Base-by-base conservation (phyloP, 2,113 vertebrate species). In the Falco punctatus region DNA sequence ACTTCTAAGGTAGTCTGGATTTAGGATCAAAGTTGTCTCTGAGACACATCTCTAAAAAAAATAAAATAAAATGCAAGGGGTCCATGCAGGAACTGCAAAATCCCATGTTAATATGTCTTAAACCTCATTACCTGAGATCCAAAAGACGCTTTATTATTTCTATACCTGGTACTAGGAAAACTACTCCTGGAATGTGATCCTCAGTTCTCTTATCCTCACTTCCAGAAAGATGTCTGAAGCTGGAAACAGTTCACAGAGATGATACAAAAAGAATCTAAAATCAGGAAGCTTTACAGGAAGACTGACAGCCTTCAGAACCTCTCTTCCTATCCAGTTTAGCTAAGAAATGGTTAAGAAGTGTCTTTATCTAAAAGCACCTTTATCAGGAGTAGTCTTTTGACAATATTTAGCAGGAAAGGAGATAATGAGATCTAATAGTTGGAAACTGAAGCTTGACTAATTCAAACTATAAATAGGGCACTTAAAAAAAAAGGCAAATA, bases 391-490 rank as follows among this genome's bases (percentile, higher is more conserved):
- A 92, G 93, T 86, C 94, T 96, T 97, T 87, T 46, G 42, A 95
- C 87, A 97, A 85, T 94, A 93, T 97, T 97, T 96, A 97, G 87
- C 91, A 96, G 96, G 94, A 97, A 97, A 96, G 85, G 87, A 33
- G 85, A 95, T 96, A 95, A 97, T 92, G 91, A 97, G 95, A 92
- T 96, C 59, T 95, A 97, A 96, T 97, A 94, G 95, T 95, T 97
- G 75, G 89, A 97, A 96, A 94, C 81, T 74, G 94, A 97, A 97
- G 93, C 91, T 92, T 80, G 67, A 96, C 89, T 94, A 96, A 97
- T 97, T 95, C 91, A 93, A 96, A 96, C 96, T 95, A 97, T 96
- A 96, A 97, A 97, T 94, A 97, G 95, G 92, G 35, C 89, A 94
- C 87, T 96, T 83, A 35, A 87, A 92, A 97, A 92, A 93, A 92